These are phyloP conservation scores for Antedon mediterranea DNA, from an alignment of 53 echinoderm and acorn worm genomes.

Conservation along the genomic window DNA sequence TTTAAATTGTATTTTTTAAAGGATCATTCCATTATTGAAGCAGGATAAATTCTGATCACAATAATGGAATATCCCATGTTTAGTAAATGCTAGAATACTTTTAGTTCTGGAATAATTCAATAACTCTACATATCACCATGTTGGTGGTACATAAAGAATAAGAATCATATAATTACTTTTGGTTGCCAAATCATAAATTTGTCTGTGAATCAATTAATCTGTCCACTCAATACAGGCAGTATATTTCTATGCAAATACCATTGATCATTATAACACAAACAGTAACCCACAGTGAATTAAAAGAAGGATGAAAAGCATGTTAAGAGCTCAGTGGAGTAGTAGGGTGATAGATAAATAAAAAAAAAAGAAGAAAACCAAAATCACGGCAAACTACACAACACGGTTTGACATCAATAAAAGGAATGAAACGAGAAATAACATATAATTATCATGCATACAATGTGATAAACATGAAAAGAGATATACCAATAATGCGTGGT, in stretches of 20 bases:
- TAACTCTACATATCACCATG: no score
- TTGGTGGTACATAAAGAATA: no score
- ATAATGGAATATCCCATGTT: no score
- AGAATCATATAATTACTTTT: no score
- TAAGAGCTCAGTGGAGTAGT: neutral
- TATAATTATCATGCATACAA: neutral
- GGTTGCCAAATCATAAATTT: no score
- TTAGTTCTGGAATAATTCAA: no score
- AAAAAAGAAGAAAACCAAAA: neutral
- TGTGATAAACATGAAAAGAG: neutral
- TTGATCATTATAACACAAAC: neutral
- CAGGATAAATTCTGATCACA: no score
- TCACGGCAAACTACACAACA: neutral
- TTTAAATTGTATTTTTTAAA: no score
- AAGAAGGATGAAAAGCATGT: neutral
- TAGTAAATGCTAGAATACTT: no score
- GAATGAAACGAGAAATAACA: neutral
- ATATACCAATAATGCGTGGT: neutral
- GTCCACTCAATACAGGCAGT: no score
- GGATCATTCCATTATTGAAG: no score
- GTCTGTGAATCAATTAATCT: no score
- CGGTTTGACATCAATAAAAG: neutral
- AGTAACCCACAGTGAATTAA: neutral
- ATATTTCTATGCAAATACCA: neutral
- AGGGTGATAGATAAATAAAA: neutral